phyloP scores from a whole-genome alignment of 2,888 invertebrate species.

The Pristionchus entomophagus region DNA sequence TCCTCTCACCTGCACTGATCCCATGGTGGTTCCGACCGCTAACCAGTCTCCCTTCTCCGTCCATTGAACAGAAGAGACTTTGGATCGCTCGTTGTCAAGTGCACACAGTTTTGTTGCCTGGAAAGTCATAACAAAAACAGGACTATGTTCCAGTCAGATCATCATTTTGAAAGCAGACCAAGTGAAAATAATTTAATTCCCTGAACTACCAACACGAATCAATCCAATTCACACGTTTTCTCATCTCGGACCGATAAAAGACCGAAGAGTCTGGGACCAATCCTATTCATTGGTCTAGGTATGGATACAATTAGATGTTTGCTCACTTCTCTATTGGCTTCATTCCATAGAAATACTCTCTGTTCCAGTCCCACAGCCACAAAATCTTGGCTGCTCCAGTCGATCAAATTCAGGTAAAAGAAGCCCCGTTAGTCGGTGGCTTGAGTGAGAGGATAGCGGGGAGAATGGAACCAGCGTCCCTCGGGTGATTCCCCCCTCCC shows the following conservation, averaged over 20 bases:
- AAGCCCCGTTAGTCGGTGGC: slow-evolving; percentile 86
- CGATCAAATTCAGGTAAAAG: slow-evolving; percentile 97
- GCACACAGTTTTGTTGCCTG: neutral
- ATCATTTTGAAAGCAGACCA: no score
- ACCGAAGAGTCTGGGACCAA: neutral
- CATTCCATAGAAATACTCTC: slow-evolving; percentile 89
- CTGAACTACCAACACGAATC: neutral
- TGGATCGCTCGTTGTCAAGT: neutral
- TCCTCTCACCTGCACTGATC: neutral
- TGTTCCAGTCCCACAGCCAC: slow-evolving; percentile 96
- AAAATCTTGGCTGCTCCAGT: slow-evolving; percentile 99
- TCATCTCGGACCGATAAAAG: neutral
- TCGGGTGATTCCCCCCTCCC: no score
- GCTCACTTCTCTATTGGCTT: no score
- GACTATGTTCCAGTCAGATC: neutral
- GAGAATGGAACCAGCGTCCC: neutral
- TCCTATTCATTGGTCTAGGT: neutral
- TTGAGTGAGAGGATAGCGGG: neutral
- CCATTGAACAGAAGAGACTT: neutral
- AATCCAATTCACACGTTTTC: neutral
- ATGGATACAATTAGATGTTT: neutral
- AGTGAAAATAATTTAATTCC: slow-evolving; percentile 45
- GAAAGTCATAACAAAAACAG: neutral
- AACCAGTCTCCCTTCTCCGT: neutral
- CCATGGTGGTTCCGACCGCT: neutral